Base-by-base conservation (phyloP, 2,113 vertebrate species). In the Atherinomorus stipes region DNA sequence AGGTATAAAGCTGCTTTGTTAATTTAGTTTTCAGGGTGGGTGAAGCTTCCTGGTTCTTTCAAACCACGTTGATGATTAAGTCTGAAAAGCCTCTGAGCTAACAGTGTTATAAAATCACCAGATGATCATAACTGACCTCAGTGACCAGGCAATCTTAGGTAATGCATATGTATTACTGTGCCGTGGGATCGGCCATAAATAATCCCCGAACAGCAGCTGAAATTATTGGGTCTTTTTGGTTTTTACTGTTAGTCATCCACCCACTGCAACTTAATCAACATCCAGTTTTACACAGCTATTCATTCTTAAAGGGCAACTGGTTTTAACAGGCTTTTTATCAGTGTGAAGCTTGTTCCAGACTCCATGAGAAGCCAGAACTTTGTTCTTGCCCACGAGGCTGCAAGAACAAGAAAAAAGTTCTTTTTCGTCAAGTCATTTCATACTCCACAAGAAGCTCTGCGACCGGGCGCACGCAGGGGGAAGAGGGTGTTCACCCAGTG, bases 41-140 rank as follows among this genome's bases (percentile, higher is more conserved):
- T 25, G 63, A 73, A 57, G 19, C 45, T 53, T 37, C 31, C 38
- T 11, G 4, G 38, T 25, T 52, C 57, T 67, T 64, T 78, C 11
- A 52, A 23, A 68, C 45, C 12, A 6, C 18, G 50, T n/a, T 19
- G 71, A 71, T 85, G 86, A 81, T 73, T 84, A 59, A 76, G 16
- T 47, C 44, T 44, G 69, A 68, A 19, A 45, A 44, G 1, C 57
- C 45, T 53, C 51, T 60, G 53, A 54, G 52, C 80, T 21, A 68
- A n/a, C 19, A 18, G 49, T 62, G 38, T 78, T 65, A 72, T 69
- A 52, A 63, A 71, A 80, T 66, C 62, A 83, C 28, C 64, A 25
- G 31, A 45, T 66, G 40, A 76, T 70, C 70, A 52, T 57, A 19
- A 16, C 76, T 64, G 66, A 50, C 63, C 79, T 71, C 15, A 9